Percentiles rank a stretch among this genome's conserved stretches.
Conservation (phyloP, 2,797 vertebrate genomes). For the Gobionotothen gibberifrons region DNA sequence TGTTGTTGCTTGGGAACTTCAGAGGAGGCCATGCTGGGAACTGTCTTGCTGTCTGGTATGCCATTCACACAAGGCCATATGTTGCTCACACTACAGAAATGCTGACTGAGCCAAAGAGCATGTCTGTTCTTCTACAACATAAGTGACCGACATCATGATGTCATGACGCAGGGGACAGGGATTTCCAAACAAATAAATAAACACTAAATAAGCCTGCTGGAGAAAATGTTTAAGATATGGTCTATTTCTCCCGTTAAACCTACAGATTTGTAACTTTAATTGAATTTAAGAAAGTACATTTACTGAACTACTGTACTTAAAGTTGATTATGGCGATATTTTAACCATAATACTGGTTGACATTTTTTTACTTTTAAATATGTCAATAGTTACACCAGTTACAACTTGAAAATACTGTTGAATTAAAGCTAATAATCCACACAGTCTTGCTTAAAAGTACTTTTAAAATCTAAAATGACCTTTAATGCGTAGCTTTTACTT, state of each 20-base stretch:
- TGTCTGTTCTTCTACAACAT: slow-evolving; percentile 35
- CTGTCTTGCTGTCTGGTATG: slow-evolving; percentile 53
- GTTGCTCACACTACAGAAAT: slow-evolving; percentile 51
- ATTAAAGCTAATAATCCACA: not conserved
- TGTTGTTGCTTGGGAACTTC: slow-evolving; percentile 35
- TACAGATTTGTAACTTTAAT: not conserved
- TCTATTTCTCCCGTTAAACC: not conserved
- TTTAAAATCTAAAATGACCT: not conserved
- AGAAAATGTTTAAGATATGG: not conserved
- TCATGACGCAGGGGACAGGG: slow-evolving; percentile 36
- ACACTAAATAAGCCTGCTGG: not conserved
- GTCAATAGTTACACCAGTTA: too few species aligned
- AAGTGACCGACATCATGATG: slow-evolving; percentile 43
- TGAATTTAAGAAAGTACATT: too few species aligned
- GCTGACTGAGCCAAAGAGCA: slow-evolving; percentile 53
- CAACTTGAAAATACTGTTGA: not conserved
- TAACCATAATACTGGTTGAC: too few species aligned
- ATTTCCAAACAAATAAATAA: slow-evolving; percentile 37
- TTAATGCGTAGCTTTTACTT: not conserved
- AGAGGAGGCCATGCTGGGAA: slow-evolving; percentile 45
- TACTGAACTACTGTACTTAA: too few species aligned
- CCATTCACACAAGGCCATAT: slow-evolving; percentile 69
- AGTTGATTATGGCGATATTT: too few species aligned
- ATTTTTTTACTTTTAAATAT: too few species aligned
- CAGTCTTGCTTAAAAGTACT: not conserved